Evolutionary conservation across 2,113 vertebrate species (phyloP).

Genomic region (Kryptolebias marmoratus): DNA sequence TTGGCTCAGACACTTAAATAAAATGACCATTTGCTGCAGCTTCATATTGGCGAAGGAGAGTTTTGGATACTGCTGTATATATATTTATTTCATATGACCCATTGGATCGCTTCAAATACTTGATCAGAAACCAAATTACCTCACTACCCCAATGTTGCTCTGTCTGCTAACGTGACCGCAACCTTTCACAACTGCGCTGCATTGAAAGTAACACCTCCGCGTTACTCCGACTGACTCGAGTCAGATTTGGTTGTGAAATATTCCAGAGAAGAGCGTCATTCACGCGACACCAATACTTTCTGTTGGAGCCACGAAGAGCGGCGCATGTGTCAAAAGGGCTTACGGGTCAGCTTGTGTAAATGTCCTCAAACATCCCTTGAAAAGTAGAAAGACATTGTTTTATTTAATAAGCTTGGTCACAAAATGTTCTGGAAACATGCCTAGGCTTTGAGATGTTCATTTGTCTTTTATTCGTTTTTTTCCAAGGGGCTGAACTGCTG

Average conservation of each 20-base stretch:
- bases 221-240: neutral
- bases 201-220: no score
- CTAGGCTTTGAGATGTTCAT: conserved; percentile 75
- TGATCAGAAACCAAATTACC: neutral
- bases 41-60: neutral
- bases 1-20: neutral
- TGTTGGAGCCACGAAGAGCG: neutral
- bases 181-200: no score
- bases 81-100: neutral
- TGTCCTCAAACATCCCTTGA: conserved; percentile 23
- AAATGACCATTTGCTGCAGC: no score
- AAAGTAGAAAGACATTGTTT: conserved; percentile 40
- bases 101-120: neutral
- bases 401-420: conserved; percentile 80
- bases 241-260: neutral
- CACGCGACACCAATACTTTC: neutral
- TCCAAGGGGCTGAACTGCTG: conserved; percentile 63
- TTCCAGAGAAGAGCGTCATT: neutral
- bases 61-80: neutral
- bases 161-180: no score
- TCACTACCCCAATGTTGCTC: no score
- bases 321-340: neutral
- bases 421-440: conserved; percentile 87
- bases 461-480: conserved; percentile 10
- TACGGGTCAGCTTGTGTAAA: conserved; percentile 39